Base-by-base conservation (phyloP, 2,113 vertebrate species). In the Callopanchax toddi region DNA sequence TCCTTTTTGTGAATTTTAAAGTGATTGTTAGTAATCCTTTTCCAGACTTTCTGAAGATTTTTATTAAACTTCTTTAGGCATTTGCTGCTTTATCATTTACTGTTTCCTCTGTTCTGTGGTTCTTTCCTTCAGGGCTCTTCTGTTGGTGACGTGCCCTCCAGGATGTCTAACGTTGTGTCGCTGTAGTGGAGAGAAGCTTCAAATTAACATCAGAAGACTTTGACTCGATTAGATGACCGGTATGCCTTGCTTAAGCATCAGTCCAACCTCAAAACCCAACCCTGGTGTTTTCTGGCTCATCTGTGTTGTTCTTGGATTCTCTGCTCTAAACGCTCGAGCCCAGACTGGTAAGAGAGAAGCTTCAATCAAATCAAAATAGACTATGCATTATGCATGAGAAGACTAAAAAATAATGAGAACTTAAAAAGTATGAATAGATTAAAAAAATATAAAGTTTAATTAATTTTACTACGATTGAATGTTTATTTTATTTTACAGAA, bases 341-440 rank as follows among this genome's bases (percentile, higher is more conserved):
- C 71, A 60, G 60, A 78, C 58, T 7, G 84, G 89, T 90, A 75
- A 77, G 73, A 62, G 44, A 32, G 29, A 4, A 45, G 52, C 20
- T 11, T 3, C 5, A 10, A 42, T 9, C 21, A 20, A 5, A 13
- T 1, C 17, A 56, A 25, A 32, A 7, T 39, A 2, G 1, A 26
- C 18, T 29, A 29, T n/a, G 4, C 17, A 10, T 17, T 32, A 1
- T 11, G 7, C n/a, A 3, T 48, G 45, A 17, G 7, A 40, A 17
- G 4, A 40, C 16, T 4, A 5, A 17, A 40, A 40, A 40, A 8
- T 5, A 43, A 43, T 4, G 13, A 46, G 18, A 48, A 11, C 11
- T 18, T 3, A 37, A 36, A 22, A 22, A 22, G 20, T 10, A 23
- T 25, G 2, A 10, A 16, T 18, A 6, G 15, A n/a, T n/a, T 36